These are phyloP conservation scores for Drosophila equinoxialis DNA, from an alignment of 1,140 invertebrate species.

Conservation along the genomic window DNA sequence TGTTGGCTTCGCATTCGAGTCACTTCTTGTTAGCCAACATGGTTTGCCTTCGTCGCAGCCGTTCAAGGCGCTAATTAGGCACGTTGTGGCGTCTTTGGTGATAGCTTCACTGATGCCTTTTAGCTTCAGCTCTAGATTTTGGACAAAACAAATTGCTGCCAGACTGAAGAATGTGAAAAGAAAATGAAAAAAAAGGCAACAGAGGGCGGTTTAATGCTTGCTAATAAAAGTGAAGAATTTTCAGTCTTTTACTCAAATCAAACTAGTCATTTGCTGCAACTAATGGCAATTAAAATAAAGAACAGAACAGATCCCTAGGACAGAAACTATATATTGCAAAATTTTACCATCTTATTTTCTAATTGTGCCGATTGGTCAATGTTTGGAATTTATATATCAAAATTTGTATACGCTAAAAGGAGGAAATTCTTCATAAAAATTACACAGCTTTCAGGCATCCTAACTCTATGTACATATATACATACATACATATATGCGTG, in stretches of 20 bases:
- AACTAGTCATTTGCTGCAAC: no score
- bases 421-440: no score
- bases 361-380: no score
- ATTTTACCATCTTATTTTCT: no score
- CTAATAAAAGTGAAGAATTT: no score
- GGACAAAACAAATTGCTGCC: constrained; percentile 46
- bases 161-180: constrained; percentile 32
- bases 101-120: constrained; percentile 46
- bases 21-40: constrained; percentile 38
- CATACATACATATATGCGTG: neutral
- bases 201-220: neutral
- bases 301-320: no score
- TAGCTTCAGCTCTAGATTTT: constrained; percentile 42
- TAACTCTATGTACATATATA: neutral
- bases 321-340: no score
- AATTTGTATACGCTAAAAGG: no score
- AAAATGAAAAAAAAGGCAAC: constrained; percentile 1
- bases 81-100: constrained; percentile 60
- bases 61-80: constrained; percentile 71
- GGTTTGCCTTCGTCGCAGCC: constrained; percentile 20
- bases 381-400: no score
- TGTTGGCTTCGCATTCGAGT: constrained; percentile 12
- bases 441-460: neutral
- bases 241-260: no score
- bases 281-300: no score